Base-by-base conservation (phyloP, 2,797 vertebrate genomes). In the Knipowitschia caucasica region DNA sequence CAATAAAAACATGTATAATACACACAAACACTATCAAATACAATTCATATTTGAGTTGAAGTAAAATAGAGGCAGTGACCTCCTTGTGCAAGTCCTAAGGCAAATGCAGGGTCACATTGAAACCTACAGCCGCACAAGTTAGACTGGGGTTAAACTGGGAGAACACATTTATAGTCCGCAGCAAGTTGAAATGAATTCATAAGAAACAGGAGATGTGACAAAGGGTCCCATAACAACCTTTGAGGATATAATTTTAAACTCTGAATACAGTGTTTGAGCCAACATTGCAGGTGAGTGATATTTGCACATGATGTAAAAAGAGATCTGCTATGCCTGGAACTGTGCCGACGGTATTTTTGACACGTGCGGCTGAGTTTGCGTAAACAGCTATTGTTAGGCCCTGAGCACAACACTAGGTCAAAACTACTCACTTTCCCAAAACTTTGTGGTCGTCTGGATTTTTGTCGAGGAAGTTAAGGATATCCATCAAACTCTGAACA, bases 401-500 rank as follows among this genome's bases (percentile, higher is more conserved):
- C 14, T 21, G 2, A 34, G 20, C 4, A 2, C 7, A 6, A 0
- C 15, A 14, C 27, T 10, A n/a, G n/a, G 39, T 43, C 50, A 39
- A 34, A 5, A 20, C 14, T 36, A 92, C 95, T 91, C 81, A 98
- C 95, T 94, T 91, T 79, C 73, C 91, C 45, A 98, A 80, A 2
- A 91, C 90, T 54, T 76, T 77, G 40, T 92, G 90, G 53, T 98
- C 92, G 60, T 95, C 92, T 0, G 95, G 92, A 77, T 92, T 93
- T 78, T 83, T 90, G 69, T 96, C 92, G 5, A 95, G 78, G 69
- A 96, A 98, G 12, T 92, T 90, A 64, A 98, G 93, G 75, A 98
- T 93, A 62, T 98, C 95, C 88, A 96, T 83, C 66, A 98, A 90
- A 77, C 95, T 98, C 87, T 96, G 94, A 35, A 94, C 90, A 9